Percentiles rank a stretch among this genome's conserved stretches.
These are phyloP conservation scores for Taxidea taxus DNA, from an alignment of 2,113 vertebrate genomes.

Conservation along the genomic window DNA sequence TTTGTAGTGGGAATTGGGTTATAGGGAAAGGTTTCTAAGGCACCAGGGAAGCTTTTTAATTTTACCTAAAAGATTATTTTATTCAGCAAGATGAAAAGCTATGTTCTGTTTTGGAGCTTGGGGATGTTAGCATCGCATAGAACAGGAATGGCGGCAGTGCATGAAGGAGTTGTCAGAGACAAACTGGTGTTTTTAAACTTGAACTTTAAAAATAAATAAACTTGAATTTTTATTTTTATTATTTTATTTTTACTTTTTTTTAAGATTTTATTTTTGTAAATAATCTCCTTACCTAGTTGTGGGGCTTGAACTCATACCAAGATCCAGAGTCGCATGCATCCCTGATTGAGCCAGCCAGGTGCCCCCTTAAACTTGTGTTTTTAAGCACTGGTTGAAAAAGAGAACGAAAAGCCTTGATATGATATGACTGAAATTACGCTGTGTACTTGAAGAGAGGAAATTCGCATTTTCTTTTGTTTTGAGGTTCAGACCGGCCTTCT, in stretches of 20 bases:
- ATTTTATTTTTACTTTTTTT: not conserved
- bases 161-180: not conserved
- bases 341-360: not conserved
- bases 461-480: conserved; percentile 4
- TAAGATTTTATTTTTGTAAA: not conserved
- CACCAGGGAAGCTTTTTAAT: not conserved
- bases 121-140: not conserved
- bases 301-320: not conserved
- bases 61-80: not conserved
- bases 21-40: not conserved
- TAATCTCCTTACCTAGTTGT: not conserved
- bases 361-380: not conserved
- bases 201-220: not conserved
- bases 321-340: not conserved
- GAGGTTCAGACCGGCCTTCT: not conserved
- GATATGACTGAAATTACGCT: not conserved
- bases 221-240: not conserved
- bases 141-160: not conserved
- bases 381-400: not conserved
- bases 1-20: not conserved
- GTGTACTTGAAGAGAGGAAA: not conserved
- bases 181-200: not conserved
- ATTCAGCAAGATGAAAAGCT: conserved; percentile 10
- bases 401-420: not conserved
- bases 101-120: not conserved